Evolutionary conservation across 2,113 vertebrate species (phyloP), one percentile per base, ranked within the genome.

Genomic region (Sylvilagus bachmani): DNA sequence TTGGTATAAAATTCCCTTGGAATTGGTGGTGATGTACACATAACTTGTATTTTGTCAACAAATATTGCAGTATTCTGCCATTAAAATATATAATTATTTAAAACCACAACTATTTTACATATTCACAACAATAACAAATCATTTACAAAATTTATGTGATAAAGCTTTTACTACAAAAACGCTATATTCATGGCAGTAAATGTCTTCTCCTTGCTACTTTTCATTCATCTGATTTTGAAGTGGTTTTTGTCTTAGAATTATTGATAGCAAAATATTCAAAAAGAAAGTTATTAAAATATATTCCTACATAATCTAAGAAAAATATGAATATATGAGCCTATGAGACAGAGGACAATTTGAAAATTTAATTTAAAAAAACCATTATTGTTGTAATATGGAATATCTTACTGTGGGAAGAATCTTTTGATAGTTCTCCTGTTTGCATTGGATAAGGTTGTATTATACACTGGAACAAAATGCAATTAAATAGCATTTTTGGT

Each of bases 341-440:
- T 85, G 22, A 86, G 11, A 77, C 6, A 5, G 51, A 80, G 49
- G 33, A 67, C 9, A 24, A 1, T 36, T 73, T 78, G 44, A 22
- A 67, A 67, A 3, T 22, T 44, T 31, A 86, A 89, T 78, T 73
- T 89, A 67, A 10, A 94, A 78, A 67, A n/a, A n/a, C n/a, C 78
- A 29, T 74, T 69, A 58, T 33, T 64, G 21, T 25, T 58, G 7
- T 74, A 64, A 55, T 62, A 64, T 78, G 10, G 12, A 94, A 74
- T 78, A 61, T 10, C 19, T 62, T 38, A 19, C 13, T 86, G 3
- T 58, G 10, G 11, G 6, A 62, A 49, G 4, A 33, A 10, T 27
- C 11, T 73, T 83, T 79, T 74, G 13, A 58, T 64, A 14, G 16
- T 67, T 87, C 87, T 88, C 11, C 14, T 38, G 17, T 67, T 64